Conservation (phyloP, 2,888 invertebrate species). For the Amphipyra berbera region DNA sequence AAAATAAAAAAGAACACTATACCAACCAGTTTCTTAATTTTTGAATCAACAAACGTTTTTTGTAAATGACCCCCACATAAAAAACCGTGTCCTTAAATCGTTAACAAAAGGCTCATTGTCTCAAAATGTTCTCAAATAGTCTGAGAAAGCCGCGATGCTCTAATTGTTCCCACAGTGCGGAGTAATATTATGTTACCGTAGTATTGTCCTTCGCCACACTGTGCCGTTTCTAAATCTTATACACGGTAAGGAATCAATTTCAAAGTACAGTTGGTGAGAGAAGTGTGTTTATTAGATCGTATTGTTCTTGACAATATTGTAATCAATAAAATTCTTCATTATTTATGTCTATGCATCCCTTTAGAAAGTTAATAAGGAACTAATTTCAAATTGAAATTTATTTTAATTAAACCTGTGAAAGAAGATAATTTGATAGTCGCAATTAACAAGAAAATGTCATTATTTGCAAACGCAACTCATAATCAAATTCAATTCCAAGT, state of each 20-base stretch:
- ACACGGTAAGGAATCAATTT: constrained; percentile 76
- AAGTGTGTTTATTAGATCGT: background rate
- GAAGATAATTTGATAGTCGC: too few species aligned
- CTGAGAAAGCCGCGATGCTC: constrained; percentile 76
- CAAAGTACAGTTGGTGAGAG: constrained; percentile 67
- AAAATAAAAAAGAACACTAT: too few species aligned
- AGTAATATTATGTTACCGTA: constrained; percentile 73
- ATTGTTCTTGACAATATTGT: background rate
- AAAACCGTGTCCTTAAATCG: constrained; percentile 44
- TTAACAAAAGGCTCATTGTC: constrained; percentile 58
- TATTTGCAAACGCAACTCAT: background rate
- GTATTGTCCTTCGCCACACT: constrained; percentile 73
- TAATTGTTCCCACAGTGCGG: constrained; percentile 76
- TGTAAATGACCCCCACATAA: constrained; percentile 21
- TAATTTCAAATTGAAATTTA: too few species aligned
- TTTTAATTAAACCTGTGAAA: too few species aligned
- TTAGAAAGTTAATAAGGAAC: too few species aligned
- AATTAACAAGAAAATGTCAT: background rate
- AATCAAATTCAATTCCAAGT: too few species aligned
- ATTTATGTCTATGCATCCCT: too few species aligned
- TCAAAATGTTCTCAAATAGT: constrained; percentile 54
- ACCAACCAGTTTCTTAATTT: too few species aligned
- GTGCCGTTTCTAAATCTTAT: constrained; percentile 84
- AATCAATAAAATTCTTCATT: too few species aligned
- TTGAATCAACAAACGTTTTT: constrained; percentile 8